Evolutionary conservation across 2,797 vertebrate genomes (phyloP).

Genomic region (Artibeus lituratus): DNA sequence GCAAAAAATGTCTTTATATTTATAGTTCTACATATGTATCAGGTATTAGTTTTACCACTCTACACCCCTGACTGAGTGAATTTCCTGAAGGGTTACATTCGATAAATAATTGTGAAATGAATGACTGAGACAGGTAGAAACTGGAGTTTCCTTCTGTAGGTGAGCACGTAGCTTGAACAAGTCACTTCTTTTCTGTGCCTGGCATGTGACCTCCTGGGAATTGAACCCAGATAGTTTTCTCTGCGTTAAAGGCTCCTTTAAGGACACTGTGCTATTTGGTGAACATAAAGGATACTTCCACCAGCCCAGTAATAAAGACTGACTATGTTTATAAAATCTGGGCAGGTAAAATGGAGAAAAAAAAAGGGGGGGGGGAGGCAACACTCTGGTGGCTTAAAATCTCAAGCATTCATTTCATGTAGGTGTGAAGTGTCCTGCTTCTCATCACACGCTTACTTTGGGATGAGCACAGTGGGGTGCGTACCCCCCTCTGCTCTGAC

Average conservation of each 20-base stretch:
- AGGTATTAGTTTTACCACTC: background rate
- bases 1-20: background rate
- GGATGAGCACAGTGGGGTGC: background rate
- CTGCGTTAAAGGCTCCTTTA: background rate
- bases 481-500: background rate
- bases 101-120: background rate
- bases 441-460: background rate
- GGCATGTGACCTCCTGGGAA: background rate
- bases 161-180: background rate
- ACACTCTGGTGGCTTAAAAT: background rate
- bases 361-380: too few relatives aligned
- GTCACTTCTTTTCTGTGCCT: background rate
- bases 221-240: background rate
- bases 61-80: background rate
- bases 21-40: background rate
- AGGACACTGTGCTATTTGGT: background rate
- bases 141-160: background rate
- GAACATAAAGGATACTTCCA: background rate
- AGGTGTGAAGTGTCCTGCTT: background rate
- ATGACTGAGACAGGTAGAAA: background rate
- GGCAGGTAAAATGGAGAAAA: background rate
- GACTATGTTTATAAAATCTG: background rate
- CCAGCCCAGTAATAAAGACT: background rate
- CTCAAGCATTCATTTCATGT: background rate
- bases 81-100: background rate